Conservation (phyloP, 1,140 invertebrate species). For the Eueides isabella region DNA sequence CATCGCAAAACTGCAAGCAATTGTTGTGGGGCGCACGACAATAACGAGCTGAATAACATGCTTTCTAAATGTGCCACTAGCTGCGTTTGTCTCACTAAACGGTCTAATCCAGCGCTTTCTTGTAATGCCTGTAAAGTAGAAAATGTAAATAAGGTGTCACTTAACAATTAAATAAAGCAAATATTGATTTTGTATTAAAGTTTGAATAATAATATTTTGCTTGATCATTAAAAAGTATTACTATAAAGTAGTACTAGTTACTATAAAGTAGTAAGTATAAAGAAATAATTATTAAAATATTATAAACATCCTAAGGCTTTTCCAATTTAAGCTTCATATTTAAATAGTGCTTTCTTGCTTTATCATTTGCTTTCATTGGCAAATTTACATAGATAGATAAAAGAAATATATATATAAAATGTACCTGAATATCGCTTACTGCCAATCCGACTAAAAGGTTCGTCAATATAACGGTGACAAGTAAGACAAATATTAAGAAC, state of each 20-base stretch:
- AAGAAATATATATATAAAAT: background rate
- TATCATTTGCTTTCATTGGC: too few species aligned
- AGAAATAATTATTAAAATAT: too few species aligned
- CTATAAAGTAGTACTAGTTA: too few species aligned
- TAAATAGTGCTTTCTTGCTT: too few species aligned
- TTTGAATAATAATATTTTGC: too few species aligned
- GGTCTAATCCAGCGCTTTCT: constrained; percentile 90
- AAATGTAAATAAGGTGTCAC: background rate
- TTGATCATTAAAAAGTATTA: too few species aligned
- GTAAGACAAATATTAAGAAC: constrained; percentile 89
- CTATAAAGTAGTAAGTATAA: too few species aligned
- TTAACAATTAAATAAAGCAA: background rate
- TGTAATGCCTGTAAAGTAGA: constrained; percentile 86
- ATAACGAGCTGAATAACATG: constrained; percentile 89
- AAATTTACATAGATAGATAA: background rate
- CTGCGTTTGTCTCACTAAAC: constrained; percentile 90
- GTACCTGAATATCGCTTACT: constrained; percentile 89
- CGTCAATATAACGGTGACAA: constrained; percentile 93
- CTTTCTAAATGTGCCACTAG: constrained; percentile 90
- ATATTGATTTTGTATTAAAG: too few species aligned
- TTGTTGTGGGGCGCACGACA: constrained; percentile 85
- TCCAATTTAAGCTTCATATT: too few species aligned
- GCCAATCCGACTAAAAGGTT: constrained; percentile 93
- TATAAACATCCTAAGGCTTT: too few species aligned
- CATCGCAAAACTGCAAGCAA: constrained; percentile 85